Evolutionary conservation across 2,888 invertebrate species (phyloP), one percentile per base, ranked within the genome.

Genomic region (Sphaerophoria rueppellii): DNA sequence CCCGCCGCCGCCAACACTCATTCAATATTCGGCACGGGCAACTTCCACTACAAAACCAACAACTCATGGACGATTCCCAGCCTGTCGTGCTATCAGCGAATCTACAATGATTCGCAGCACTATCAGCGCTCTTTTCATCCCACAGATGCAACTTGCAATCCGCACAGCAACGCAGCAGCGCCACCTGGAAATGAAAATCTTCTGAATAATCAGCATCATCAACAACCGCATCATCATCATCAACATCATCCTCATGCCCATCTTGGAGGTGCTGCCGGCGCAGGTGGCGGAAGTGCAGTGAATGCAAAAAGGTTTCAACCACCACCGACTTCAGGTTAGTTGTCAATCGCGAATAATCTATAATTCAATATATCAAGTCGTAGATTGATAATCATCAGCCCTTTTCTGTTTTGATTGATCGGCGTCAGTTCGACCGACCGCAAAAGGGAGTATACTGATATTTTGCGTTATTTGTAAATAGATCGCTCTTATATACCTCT

Each of bases 21-120:
- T 86, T 91, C 91, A n/a, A 90, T 91, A 81, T 91, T 91, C 67
- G 91, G 91, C 69, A 89, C 89, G 35, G 91, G 90, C 74, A 91
- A 90, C 87, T 91, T 91, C 82, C 91, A 91, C 86, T 91, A 91
- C 87, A 91, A 91, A 87, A 90, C 90, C 55, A 91, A 91, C 87
- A 91, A 91, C 65, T 90, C 91, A 4, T 91, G 91, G 91, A 90
- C 89, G 46, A 87, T 91, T 87, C 91, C 91, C 24, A 90, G 90
- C 43, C 79, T 91, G 14, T 89, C 89, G 54, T 90, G 89, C 86
- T 92, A 92, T 78, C 92, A 90, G 82, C 89, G 91, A 16, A 89
- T 91, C 76, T 91, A 91, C 87, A 90, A 89, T 85, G 88, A 88
- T 67, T 24, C 67, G 35, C 82, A 88, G 58, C 90, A 89, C 40